A percentile compares a stretch with the other conserved stretches of the same genome.
These are phyloP conservation scores for Chouioia cunea DNA, from an alignment of 2,888 invertebrate species.

Conservation along the genomic window DNA sequence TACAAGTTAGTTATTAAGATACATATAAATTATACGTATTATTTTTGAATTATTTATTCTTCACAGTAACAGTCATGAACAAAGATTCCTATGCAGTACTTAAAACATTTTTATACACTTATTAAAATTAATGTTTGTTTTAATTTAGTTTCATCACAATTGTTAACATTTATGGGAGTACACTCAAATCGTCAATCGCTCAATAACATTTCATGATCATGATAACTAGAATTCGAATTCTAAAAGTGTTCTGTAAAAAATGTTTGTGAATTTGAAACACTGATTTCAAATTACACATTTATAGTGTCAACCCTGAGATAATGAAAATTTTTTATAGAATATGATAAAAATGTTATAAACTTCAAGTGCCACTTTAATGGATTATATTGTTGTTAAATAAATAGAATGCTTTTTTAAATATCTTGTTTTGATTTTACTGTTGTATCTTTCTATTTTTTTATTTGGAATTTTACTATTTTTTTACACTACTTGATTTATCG, in stretches of 20 bases:
- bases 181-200: no score
- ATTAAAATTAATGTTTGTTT: slow-evolving; percentile 5
- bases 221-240: no score
- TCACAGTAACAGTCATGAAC: slow-evolving; percentile 3
- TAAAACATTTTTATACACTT: slow-evolving; percentile 13
- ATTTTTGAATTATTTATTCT: slow-evolving; percentile 12
- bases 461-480: slow-evolving; percentile 21
- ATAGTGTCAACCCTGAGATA: no score
- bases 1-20: slow-evolving; percentile 15
- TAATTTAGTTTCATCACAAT: not conserved
- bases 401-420: slow-evolving; percentile 37
- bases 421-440: not conserved
- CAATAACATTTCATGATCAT: no score
- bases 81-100: slow-evolving; percentile 24
- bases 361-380: slow-evolving; percentile 27
- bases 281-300: no score
- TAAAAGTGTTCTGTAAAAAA: no score
- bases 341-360: slow-evolving; percentile 17
- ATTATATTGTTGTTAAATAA: slow-evolving; percentile 40
- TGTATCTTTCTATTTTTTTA: not conserved
- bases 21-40: slow-evolving; percentile 7
- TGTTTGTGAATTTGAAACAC: no score
- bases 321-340: no score
- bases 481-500: slow-evolving; percentile 6
- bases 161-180: no score